phyloP scores from a whole-genome alignment of 2,888 invertebrate genomes.

The Drosophila sordidula region DNA sequence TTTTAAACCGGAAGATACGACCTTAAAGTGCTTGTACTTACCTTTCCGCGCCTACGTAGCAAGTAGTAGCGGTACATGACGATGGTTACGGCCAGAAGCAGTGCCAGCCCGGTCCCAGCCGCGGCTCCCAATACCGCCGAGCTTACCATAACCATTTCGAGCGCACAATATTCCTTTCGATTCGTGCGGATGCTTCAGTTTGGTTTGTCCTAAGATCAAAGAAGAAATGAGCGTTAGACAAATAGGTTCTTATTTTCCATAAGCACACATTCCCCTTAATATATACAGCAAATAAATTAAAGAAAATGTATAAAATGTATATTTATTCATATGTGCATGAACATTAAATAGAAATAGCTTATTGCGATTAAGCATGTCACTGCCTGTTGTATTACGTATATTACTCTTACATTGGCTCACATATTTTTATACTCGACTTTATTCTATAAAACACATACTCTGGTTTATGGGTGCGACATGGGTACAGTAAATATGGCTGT shows the following conservation, averaged over 20 bases:
- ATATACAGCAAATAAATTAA: background rate
- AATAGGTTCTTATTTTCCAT: background rate
- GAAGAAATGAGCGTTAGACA: background rate
- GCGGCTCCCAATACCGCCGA: conserved; percentile 90
- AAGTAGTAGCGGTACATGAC: conserved; percentile 89
- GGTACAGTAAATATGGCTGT: background rate
- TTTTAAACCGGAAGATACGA: background rate
- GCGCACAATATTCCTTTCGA: background rate
- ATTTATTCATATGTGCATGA: no score
- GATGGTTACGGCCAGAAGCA: conserved; percentile 88
- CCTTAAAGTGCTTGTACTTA: conserved; percentile 36
- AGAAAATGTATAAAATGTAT: no score
- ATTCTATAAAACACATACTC: background rate
- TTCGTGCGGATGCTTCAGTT: background rate
- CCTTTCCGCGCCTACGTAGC: conserved; percentile 86
- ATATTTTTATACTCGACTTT: background rate
- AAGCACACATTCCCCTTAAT: background rate
- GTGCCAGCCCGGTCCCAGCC: conserved; percentile 88
- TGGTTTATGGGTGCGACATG: background rate
- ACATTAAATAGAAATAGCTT: no score
- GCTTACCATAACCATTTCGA: conserved; percentile 86
- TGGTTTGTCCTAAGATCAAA: background rate
- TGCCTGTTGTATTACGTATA: no score
- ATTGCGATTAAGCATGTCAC: no score
- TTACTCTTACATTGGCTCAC: background rate